These are phyloP conservation scores for Sinhomidia bicolor DNA, from an alignment of 2,888 invertebrate species.

Conservation along the genomic window DNA sequence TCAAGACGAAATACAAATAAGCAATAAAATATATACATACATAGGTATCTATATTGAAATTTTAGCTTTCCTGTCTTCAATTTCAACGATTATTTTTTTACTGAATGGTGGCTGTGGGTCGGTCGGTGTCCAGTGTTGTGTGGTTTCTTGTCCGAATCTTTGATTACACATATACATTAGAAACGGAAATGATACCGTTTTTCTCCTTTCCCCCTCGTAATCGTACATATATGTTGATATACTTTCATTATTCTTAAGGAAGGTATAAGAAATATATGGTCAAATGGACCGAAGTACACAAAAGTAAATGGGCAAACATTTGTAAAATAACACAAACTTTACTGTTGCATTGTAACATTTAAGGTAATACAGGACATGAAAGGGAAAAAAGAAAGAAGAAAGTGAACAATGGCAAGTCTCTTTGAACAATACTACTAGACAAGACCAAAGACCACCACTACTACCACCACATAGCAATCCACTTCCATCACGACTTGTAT, in stretches of 20 bases:
- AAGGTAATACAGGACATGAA: neutral
- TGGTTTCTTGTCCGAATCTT: no score
- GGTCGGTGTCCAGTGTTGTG: no score
- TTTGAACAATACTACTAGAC: neutral
- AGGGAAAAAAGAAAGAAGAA: neutral
- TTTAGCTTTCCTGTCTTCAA: neutral
- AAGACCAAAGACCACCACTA: no score
- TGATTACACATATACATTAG: no score
- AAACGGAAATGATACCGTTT: no score
- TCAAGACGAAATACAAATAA: no score
- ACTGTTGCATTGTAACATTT: neutral
- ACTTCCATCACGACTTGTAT: slow-evolving; percentile 17
- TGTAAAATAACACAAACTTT: slow-evolving; percentile 41
- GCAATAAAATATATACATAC: no score
- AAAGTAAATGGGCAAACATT: slow-evolving; percentile 50
- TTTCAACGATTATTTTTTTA: no score
- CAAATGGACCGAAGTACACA: neutral
- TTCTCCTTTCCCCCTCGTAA: no score
- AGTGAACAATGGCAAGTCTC: neutral
- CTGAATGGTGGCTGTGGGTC: no score
- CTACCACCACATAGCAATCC: neutral
- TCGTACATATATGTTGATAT: no score
- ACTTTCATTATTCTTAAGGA: neutral
- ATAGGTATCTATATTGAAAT: neutral
- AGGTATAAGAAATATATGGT: neutral